phyloP scores from a whole-genome alignment of 35 echinoderm and acorn worm genomes.

The Lytechinus variegatus region DNA sequence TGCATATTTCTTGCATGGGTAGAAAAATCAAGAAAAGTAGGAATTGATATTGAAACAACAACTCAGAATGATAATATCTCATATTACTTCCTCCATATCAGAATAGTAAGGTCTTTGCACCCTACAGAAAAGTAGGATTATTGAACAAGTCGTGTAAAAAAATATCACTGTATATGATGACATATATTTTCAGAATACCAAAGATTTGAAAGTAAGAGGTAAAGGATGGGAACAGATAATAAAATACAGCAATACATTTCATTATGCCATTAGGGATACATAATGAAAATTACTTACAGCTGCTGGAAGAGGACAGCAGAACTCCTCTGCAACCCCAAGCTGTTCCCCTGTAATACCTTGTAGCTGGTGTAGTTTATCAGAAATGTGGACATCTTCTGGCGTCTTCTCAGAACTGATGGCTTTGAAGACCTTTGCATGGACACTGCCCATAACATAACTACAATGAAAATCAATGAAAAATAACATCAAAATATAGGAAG shows the following conservation, averaged over 20 bases:
- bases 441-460: slow-evolving; percentile 93
- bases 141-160: too few relatives aligned
- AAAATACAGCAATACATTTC: not conserved
- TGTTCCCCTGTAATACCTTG: slow-evolving; percentile 77
- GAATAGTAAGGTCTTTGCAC: too few relatives aligned
- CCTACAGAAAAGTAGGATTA: too few relatives aligned
- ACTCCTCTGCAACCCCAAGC: slow-evolving; percentile 64
- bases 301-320: slow-evolving; percentile 82
- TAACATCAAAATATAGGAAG: not conserved
- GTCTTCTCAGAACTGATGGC: slow-evolving; percentile 71
- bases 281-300: slow-evolving; percentile 57
- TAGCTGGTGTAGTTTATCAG: slow-evolving; percentile 67
- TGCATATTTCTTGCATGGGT: too few relatives aligned
- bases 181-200: not conserved
- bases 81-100: too few relatives aligned
- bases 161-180: too few relatives aligned
- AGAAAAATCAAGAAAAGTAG: too few relatives aligned
- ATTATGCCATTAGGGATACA: not conserved
- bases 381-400: slow-evolving; percentile 52
- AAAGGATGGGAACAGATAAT: not conserved
- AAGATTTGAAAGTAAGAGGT: not conserved
- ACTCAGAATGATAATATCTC: too few relatives aligned
- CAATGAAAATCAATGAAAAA: not conserved
- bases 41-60: too few relatives aligned
- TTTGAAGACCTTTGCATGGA: slow-evolving; percentile 88